Evolutionary conservation across 2,888 invertebrate species (phyloP).

Genomic region (Cantharis rustica): DNA sequence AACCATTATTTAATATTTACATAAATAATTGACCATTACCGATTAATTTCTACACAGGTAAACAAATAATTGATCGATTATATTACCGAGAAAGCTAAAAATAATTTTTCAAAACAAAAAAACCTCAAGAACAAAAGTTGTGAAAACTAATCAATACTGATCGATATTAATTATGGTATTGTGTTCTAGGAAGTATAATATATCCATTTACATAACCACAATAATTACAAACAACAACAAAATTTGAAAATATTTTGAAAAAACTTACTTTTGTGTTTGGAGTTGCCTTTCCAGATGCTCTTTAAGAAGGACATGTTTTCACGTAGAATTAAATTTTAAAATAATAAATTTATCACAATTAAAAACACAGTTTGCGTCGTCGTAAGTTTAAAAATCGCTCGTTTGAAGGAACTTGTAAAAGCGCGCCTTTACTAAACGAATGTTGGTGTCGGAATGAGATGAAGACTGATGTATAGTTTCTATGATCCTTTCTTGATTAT

Average conservation of each 20-base stretch:
- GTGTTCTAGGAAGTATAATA: too few relatives aligned
- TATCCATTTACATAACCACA: background rate
- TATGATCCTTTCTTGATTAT: conserved; percentile 22
- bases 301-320: conserved; percentile 63
- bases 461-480: conserved; percentile 21
- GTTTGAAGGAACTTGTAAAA: background rate
- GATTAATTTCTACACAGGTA: background rate
- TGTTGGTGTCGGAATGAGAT: conserved; percentile 20
- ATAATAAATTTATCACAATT: background rate
- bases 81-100: background rate
- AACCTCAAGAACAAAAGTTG: too few relatives aligned
- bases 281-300: conserved; percentile 69
- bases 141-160: too few relatives aligned
- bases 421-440: conserved; percentile 16
- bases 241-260: conserved; percentile 19
- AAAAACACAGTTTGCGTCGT: background rate
- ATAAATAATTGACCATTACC: background rate
- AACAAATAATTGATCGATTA: background rate
- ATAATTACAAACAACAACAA: background rate
- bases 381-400: background rate
- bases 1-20: background rate
- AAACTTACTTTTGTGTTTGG: conserved; percentile 72
- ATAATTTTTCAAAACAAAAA: background rate
- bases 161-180: too few relatives aligned
- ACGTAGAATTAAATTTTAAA: conserved; percentile 1